These are phyloP conservation scores for Campylomormyrus numenius DNA, from an alignment of 2,113 vertebrate species.

Conservation along the genomic window DNA sequence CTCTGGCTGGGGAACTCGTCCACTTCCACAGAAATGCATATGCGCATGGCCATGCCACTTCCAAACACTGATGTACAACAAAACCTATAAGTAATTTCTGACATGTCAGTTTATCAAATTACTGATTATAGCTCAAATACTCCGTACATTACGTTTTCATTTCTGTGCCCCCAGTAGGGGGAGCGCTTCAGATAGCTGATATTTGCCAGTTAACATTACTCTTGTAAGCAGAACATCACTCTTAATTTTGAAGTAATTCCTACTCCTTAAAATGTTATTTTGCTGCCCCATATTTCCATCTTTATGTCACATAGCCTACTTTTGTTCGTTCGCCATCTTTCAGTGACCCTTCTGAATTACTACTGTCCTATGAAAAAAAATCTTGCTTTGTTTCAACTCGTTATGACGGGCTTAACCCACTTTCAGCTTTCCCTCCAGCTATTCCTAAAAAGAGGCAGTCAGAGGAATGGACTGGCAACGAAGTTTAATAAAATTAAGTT, in stretches of 20 bases:
- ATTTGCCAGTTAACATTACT: neutral
- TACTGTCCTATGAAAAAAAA: neutral
- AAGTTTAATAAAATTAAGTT: slow-evolving; percentile 67
- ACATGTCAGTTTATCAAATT: neutral
- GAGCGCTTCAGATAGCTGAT: neutral
- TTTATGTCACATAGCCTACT: neutral
- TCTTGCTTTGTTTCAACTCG: slow-evolving; percentile 13
- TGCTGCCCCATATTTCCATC: neutral
- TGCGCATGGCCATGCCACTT: neutral
- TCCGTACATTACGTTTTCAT: neutral
- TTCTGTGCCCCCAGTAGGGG: neutral
- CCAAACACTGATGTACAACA: neutral
- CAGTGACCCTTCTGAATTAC: neutral
- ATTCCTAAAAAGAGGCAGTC: neutral
- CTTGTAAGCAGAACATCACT: neutral
- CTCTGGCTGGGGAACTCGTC: neutral
- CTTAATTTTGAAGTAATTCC: neutral
- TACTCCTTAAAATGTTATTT: neutral
- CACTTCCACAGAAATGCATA: neutral
- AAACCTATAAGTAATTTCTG: neutral
- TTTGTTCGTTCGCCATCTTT: neutral
- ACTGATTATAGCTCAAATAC: too few relatives aligned
- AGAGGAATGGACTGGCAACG: slow-evolving; percentile 24
- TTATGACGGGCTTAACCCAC: neutral
- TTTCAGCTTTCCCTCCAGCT: neutral